Evolutionary conservation across 53 echinoderm and acorn worm genomes (phyloP), one percentile per base, ranked within the genome.

Genomic region (Echinarachnius parma): DNA sequence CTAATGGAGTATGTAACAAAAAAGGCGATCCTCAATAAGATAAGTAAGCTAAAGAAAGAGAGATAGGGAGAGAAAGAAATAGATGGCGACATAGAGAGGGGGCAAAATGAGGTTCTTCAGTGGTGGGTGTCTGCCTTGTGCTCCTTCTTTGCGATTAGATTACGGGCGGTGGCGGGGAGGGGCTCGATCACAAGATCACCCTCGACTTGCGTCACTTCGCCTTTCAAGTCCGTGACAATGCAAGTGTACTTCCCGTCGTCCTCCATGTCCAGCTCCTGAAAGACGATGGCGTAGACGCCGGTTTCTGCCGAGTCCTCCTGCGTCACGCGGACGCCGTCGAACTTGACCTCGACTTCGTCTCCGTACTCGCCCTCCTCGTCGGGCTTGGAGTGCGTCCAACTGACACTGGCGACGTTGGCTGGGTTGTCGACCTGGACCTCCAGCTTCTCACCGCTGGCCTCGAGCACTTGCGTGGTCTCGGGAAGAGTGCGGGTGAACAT

Each of bases 181-280:
- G 70, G 70, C 70, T 69, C 70, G 54, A 69, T 69, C 21, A 69
- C 70, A 14, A 69, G 53, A 53, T 69, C 70, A 16, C 70, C 70
- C 53, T 69, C 70, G 4, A 69, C 70, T 69, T 53, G 29, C 21
- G 53, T 35, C 25, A 53, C 70, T 53, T 24, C 70, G 34, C 70
- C 70, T 53, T 69, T 69, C n/a, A 31, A 33, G 70, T 69, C 70
- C 53, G 47, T 69, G 53, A 53, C 70, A 69, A 69, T 69, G 29
- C 70, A 69, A 53, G 53, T 69, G 34, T 69, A 69, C 34, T 69
- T 69, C 11, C 70, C 70, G 53, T 69, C 70, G 23, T 69, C 70
- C 4, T 18, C 23, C 70, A 69, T 69, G 34, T 52, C 23, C 21
- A 69, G 53, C 53, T 69, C 70, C n/a, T 69, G 70, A 69, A 69